phyloP scores from a whole-genome alignment of 2,888 invertebrate species.

The Arrhopalites spinosus region DNA sequence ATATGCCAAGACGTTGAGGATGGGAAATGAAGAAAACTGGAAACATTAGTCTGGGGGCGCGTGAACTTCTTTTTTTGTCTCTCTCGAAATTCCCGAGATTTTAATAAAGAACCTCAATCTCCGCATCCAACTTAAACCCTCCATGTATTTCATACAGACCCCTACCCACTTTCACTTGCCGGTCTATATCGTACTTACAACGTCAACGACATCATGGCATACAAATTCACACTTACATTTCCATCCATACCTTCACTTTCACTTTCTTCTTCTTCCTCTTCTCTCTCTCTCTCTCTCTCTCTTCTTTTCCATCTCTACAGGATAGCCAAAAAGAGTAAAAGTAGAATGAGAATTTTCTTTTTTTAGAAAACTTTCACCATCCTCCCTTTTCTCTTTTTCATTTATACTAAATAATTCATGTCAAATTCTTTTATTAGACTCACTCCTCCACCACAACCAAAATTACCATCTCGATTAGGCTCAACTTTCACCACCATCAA shows the following conservation, averaged over 20 bases:
- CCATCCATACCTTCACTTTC: too few species aligned
- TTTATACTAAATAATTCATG: background rate
- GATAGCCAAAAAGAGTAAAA: background rate
- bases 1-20: conserved; percentile 20
- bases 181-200: background rate
- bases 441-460: background rate
- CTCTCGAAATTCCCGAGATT: conserved; percentile 6
- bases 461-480: background rate
- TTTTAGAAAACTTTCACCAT: background rate
- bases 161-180: background rate
- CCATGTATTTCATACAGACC: background rate
- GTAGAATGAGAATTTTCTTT: background rate
- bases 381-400: background rate
- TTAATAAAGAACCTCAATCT: conserved; percentile 21
- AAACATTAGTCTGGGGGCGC: conserved; percentile 20
- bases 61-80: background rate
- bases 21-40: conserved; percentile 27
- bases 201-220: background rate
- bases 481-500: background rate
- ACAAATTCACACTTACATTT: too few species aligned
- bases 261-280: too few species aligned
- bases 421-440: conserved; percentile 8
- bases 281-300: background rate
- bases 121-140: background rate
- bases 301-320: background rate